A percentile compares a stretch with the other conserved stretches of the same genome.
These are phyloP conservation scores for Phoxinus phoxinus DNA, from an alignment of 2,113 vertebrate species.

Conservation along the genomic window DNA sequence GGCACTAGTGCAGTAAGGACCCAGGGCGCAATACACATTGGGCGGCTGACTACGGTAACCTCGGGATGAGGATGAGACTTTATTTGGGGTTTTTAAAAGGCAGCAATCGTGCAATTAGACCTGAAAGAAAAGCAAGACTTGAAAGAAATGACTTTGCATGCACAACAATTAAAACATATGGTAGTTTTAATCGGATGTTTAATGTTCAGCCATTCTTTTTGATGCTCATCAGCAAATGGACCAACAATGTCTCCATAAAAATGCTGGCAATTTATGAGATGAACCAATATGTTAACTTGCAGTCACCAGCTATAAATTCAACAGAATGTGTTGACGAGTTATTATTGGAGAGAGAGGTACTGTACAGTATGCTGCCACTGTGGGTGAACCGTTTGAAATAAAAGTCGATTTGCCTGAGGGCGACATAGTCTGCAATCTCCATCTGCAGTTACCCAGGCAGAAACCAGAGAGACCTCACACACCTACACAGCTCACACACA, in stretches of 20 bases:
- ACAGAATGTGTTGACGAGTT: conserved; percentile 29
- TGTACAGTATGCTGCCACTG: conserved; percentile 22
- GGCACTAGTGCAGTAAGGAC: too few species aligned
- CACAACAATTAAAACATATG: too few species aligned
- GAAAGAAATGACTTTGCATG: too few species aligned
- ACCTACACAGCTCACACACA: conserved; percentile 33
- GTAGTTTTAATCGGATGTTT: not conserved
- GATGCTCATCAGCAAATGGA: conserved; percentile 29
- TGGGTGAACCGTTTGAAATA: conserved; percentile 38
- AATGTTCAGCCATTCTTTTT: not conserved
- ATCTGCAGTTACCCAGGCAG: conserved; percentile 17
- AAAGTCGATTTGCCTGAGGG: conserved; percentile 41
- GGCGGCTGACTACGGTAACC: too few species aligned
- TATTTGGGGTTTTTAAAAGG: not conserved
- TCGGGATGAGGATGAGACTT: too few species aligned
- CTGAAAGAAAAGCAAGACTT: not conserved
- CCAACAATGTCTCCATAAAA: conserved; percentile 27
- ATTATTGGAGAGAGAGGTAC: conserved; percentile 22
- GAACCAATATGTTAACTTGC: conserved; percentile 17
- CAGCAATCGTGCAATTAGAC: not conserved
- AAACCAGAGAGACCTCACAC: conserved; percentile 11
- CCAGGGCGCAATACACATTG: too few species aligned
- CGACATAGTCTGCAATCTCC: conserved; percentile 8
- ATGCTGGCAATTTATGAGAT: conserved; percentile 15
- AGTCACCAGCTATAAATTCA: conserved; percentile 12